Evolutionary conservation across 1,140 invertebrate species (phyloP).

Genomic region (Stegodyphus mimosarum): DNA sequence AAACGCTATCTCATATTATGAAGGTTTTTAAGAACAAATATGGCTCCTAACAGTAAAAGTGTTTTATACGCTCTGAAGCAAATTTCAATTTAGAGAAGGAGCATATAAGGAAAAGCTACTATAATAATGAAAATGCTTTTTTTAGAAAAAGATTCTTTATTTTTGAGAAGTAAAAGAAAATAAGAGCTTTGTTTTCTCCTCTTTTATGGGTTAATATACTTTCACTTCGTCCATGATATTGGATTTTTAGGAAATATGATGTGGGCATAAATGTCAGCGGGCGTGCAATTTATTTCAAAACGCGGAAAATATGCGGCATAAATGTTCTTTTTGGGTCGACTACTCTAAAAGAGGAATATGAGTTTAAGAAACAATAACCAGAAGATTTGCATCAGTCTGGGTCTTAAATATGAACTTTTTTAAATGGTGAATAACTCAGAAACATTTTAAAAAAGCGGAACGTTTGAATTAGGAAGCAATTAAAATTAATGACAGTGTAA

Average conservation of each 20-base stretch:
- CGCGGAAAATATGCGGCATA: conserved; percentile 40
- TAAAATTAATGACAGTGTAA: too few relatives aligned
- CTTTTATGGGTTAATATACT: conserved; percentile 55
- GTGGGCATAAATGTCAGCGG: conserved; percentile 39
- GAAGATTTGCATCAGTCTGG: neutral
- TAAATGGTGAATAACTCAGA: neutral
- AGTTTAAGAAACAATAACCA: too few relatives aligned
- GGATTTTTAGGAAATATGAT: conserved; percentile 49
- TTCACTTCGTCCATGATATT: conserved; percentile 43
- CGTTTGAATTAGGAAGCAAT: too few relatives aligned
- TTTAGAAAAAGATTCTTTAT: conserved; percentile 24
- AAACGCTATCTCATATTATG: conserved; percentile 31
- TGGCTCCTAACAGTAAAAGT: conserved; percentile 39
- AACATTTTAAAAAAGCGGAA: too few relatives aligned
- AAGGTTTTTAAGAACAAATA: conserved; percentile 15
- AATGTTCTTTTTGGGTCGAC: conserved; percentile 19
- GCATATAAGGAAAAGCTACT: neutral
- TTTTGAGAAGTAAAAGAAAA: conserved; percentile 34
- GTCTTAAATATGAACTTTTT: neutral
- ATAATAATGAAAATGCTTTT: conserved; percentile 33
- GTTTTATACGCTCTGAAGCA: conserved; percentile 27
- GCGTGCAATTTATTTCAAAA: conserved; percentile 27
- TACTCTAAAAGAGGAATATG: neutral
- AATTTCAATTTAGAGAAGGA: conserved; percentile 38
- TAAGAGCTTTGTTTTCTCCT: conserved; percentile 44